Evolutionary conservation across 2,113 vertebrate genomes (phyloP).

Genomic region (Xenopus tropicalis): DNA sequence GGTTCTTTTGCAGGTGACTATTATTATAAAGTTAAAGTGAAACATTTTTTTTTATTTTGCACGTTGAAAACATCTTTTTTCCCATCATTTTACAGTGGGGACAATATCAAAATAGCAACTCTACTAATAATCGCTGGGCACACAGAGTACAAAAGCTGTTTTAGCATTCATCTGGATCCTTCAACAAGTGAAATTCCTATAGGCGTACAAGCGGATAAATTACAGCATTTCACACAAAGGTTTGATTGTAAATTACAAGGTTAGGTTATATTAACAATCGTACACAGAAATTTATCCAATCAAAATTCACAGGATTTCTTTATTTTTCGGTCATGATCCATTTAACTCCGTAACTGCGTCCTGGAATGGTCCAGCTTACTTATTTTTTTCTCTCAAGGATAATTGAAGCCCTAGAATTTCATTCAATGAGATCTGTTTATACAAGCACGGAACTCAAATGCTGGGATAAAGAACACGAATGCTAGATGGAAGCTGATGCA

Average conservation of each 20-base stretch:
- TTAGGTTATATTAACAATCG: constrained; percentile 64
- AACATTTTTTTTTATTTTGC: constrained; percentile 53
- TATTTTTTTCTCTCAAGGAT: constrained; percentile 9
- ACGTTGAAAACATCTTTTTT: constrained; percentile 60
- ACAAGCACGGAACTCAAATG: constrained; percentile 42
- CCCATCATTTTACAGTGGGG: constrained; percentile 77
- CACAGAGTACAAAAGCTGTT: constrained; percentile 74
- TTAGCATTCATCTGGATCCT: constrained; percentile 73
- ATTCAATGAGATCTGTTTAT: constrained; percentile 39
- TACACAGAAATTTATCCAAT: constrained; percentile 62
- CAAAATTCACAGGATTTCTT: constrained; percentile 63
- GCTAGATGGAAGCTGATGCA: constrained; percentile 32
- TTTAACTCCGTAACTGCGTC: neutral
- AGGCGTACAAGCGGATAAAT: constrained; percentile 86
- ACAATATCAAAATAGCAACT: constrained; percentile 75
- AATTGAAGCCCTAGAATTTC: constrained; percentile 38
- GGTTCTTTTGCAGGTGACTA: constrained; percentile 49
- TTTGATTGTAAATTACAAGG: constrained; percentile 65
- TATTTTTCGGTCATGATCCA: constrained; percentile 45
- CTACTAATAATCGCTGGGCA: constrained; percentile 72
- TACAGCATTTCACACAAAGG: constrained; percentile 75
- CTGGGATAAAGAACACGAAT: constrained; percentile 47
- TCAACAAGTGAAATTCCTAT: constrained; percentile 64
- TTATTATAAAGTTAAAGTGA: constrained; percentile 59
- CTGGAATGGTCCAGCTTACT: neutral